These are phyloP conservation scores for Acomys russatus DNA, from an alignment of 2,797 vertebrate species.

Conservation along the genomic window DNA sequence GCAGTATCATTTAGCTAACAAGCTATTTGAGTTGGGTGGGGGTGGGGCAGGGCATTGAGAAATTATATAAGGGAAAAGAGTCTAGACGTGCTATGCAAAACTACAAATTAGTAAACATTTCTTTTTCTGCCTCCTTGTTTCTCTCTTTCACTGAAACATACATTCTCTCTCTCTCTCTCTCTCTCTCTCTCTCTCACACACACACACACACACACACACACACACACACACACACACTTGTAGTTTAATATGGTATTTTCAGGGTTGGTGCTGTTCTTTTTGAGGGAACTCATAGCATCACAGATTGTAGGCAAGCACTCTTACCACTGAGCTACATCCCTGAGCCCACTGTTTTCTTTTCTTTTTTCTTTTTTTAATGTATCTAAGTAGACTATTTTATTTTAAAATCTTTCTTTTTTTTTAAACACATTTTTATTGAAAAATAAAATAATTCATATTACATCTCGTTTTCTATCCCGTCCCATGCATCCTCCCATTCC, in stretches of 20 bases:
- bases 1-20: slow-evolving; percentile 45
- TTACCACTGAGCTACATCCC: background rate
- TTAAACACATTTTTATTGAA: no score
- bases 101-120: background rate
- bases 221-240: background rate
- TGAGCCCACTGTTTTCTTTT: background rate
- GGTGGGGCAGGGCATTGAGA: background rate
- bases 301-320: no score
- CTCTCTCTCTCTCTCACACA: background rate
- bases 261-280: background rate
- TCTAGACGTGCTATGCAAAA: background rate
- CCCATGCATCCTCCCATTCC: no score
- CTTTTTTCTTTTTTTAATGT: no score
- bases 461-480: no score
- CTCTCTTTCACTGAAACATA: background rate
- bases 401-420: no score
- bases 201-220: no score
- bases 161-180: no score
- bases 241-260: background rate
- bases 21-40: background rate
- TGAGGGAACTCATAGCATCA: background rate
- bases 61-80: slow-evolving; percentile 57
- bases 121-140: background rate
- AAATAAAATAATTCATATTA: no score
- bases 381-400: no score